Evolutionary conservation across 2,888 invertebrate species (phyloP).

Genomic region (Drosophila antonietae): DNA sequence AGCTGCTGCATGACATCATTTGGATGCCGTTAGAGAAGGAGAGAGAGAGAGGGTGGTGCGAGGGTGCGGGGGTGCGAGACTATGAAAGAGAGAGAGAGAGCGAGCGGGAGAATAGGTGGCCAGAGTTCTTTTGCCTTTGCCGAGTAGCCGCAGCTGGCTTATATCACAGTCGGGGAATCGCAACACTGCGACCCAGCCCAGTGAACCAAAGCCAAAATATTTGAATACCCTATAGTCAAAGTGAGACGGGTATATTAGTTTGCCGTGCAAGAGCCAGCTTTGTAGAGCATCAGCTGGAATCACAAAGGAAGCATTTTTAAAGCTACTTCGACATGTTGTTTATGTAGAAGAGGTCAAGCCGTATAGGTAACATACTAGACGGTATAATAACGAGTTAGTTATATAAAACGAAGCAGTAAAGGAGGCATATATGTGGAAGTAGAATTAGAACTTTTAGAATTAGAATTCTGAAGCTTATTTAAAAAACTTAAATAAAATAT

Average conservation of each 20-base stretch:
- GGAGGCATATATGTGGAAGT: too few relatives aligned
- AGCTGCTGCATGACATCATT: slow-evolving; percentile 36
- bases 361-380: too few relatives aligned
- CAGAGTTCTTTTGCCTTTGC: background rate
- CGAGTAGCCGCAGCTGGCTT: slow-evolving; percentile 29
- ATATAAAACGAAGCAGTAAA: too few relatives aligned
- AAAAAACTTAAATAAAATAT: too few relatives aligned
- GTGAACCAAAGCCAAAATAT: background rate
- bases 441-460: too few relatives aligned
- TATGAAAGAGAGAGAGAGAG: background rate
- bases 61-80: too few relatives aligned
- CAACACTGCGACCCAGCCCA: background rate
- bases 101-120: background rate
- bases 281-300: background rate
- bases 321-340: too few relatives aligned
- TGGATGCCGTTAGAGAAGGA: background rate
- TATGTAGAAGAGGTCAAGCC: background rate
- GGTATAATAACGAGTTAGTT: background rate
- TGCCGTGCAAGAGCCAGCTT: rapidly evolving
- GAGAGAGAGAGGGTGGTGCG: background rate
- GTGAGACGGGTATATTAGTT: background rate
- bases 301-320: background rate
- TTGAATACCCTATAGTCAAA: background rate
- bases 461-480: too few relatives aligned
- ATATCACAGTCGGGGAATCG: slow-evolving; percentile 23